Evolutionary conservation across 2,888 invertebrate genomes (phyloP), one percentile per base, ranked within the genome.

Genomic region (Malacosoma neustria): DNA sequence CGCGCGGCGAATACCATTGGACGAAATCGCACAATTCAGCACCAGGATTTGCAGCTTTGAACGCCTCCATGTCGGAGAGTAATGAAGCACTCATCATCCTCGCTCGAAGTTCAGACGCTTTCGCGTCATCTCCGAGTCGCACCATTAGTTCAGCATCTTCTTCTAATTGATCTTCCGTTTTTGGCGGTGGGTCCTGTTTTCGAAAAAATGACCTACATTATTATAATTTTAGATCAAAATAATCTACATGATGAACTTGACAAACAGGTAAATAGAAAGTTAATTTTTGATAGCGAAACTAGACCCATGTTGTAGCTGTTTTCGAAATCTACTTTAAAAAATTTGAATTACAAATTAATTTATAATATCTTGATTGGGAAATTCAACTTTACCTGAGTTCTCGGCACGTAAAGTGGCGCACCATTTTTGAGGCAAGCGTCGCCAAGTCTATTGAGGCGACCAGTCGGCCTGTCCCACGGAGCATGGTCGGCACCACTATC

Each of bases 41-140:
- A 3, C 93, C 94, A 0, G 98, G 98, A 87, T 99, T 99, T 3
- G 99, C 99, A 1, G 99, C 97, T 87, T 99, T 99, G 72, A 99
- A 99, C 1, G 98, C 95, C 71, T 98, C 97, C 98, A 99, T 98
- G 62, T 99, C 99, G 0, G 98, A 98, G 1, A 95, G 87, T 9
- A 99, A 86, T 0, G 97, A 95, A 0, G 97, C 96, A 68, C 97
- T 94, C 94, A 99, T 98, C 89, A 99, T 93, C 64, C 94, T 90
- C 0, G 98, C 96, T 39, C 97, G 89, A 45, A 96, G 88, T 64
- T 95, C 93, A 6, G 93, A 92, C 6, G 93, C 94, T 56, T 92
- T 91, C 6, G 94, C 92, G 56, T 95, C 92, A 1, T 95, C 93
- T 1, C 97, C 97, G 14, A 98, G 84, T 51, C 94, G 92, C 34